Conservation (phyloP, 2,113 vertebrate genomes). For the Pogona vitticeps region DNA sequence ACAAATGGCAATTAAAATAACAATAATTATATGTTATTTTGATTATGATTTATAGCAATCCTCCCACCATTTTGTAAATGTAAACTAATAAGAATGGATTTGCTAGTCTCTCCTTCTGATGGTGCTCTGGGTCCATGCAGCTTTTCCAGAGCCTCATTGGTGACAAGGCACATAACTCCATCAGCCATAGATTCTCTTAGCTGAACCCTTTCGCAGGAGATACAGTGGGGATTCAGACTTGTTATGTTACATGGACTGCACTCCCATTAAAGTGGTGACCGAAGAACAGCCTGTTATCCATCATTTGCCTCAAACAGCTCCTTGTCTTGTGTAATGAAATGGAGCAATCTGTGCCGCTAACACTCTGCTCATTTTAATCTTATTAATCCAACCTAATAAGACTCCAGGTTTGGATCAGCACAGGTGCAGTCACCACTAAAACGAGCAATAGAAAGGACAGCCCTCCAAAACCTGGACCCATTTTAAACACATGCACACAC, state of each 20-base stretch:
- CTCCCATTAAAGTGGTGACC: not conserved
- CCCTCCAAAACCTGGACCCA: conserved; percentile 59
- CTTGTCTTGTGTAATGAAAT: conserved; percentile 76
- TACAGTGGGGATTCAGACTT: too few species aligned
- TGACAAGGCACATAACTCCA: too few species aligned
- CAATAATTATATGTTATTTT: not conserved
- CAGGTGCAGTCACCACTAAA: conserved; percentile 61
- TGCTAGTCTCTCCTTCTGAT: not conserved
- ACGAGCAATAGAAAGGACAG: conserved; percentile 50
- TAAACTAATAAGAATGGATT: too few species aligned
- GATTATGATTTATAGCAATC: too few species aligned
- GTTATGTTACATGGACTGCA: too few species aligned
- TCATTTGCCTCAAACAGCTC: conserved; percentile 51
- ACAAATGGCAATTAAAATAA: not conserved
- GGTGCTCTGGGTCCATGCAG: not conserved
- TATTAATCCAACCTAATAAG: conserved; percentile 79
- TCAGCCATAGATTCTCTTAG: too few species aligned
- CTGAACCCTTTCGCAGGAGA: too few species aligned
- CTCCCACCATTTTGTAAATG: too few species aligned
- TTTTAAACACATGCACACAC: not conserved
- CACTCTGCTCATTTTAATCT: conserved; percentile 81
- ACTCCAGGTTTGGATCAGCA: conserved; percentile 69
- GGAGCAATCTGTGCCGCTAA: conserved; percentile 77
- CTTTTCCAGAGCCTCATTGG: too few species aligned
- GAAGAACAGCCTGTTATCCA: conserved; percentile 40